These are phyloP conservation scores for Melinaea marsaeus DNA, from an alignment of 2,888 invertebrate genomes.

Conservation along the genomic window DNA sequence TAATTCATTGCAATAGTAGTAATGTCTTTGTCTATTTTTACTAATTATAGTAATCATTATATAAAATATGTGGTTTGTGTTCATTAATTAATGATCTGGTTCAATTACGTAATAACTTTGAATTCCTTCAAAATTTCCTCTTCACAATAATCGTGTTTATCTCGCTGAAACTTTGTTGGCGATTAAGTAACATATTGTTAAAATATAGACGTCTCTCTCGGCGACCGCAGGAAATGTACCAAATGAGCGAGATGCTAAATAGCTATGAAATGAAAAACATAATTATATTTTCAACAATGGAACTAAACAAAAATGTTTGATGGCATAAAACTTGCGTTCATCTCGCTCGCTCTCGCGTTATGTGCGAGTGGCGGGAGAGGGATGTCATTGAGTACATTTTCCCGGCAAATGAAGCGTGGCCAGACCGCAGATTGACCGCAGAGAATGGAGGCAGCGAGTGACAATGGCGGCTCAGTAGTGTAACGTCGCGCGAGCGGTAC, in stretches of 20 bases:
- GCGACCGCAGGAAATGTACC: slow-evolving; percentile 41
- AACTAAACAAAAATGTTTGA: slow-evolving; percentile 73
- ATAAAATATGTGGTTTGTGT: slow-evolving; percentile 27
- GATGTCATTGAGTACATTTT: slow-evolving; percentile 66
- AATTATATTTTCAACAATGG: slow-evolving; percentile 71
- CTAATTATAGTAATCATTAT: slow-evolving; percentile 21
- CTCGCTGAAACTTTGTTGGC: slow-evolving; percentile 19
- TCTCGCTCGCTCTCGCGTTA: slow-evolving; percentile 50
- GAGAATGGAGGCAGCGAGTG: slow-evolving; percentile 77
- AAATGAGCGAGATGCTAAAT: slow-evolving; percentile 51
- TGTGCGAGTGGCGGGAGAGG: slow-evolving; percentile 44
- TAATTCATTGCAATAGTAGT: slow-evolving; percentile 7
- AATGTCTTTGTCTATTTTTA: slow-evolving; percentile 12
- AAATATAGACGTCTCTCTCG: slow-evolving; percentile 49
- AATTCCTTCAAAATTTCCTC: slow-evolving; percentile 2
- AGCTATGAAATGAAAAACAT: slow-evolving; percentile 66
- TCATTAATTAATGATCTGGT: slow-evolving; percentile 18
- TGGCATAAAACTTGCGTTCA: slow-evolving; percentile 64
- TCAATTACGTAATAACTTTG: slow-evolving; percentile 20
- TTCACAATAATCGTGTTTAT: slow-evolving; percentile 13
- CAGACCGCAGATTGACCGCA: slow-evolving; percentile 79
- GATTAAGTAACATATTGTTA: slow-evolving; percentile 14
- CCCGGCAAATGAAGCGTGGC: slow-evolving; percentile 79
- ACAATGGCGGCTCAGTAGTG: slow-evolving; percentile 75
- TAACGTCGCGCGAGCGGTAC: slow-evolving; percentile 62